phyloP scores from a whole-genome alignment of 2,113 vertebrate species.

The Silurus glanis region DNA sequence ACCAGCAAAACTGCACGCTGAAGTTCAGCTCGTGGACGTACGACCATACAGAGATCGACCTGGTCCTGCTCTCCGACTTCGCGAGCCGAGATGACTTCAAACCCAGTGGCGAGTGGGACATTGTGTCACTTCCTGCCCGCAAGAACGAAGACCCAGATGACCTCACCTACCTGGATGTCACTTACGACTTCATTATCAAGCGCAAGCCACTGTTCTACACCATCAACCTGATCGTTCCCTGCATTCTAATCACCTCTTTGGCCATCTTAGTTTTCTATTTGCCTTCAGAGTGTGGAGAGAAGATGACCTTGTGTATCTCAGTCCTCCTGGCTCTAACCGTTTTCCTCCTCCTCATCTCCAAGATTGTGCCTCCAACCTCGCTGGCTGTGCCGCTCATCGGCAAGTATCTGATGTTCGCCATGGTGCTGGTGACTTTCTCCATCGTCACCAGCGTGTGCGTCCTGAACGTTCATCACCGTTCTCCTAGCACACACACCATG shows the following conservation, averaged over 20 bases:
- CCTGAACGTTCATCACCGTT: conserved; percentile 78
- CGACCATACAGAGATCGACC: conserved; percentile 79
- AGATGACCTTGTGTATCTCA: conserved; percentile 80
- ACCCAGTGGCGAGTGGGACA: conserved; percentile 80
- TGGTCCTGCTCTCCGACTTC: conserved; percentile 74
- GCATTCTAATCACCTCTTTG: conserved; percentile 77
- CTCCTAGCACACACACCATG: conserved; percentile 81
- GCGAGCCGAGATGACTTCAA: conserved; percentile 80
- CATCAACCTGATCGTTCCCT: conserved; percentile 79
- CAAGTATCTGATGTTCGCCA: conserved; percentile 80
- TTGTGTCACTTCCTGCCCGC: conserved; percentile 76
- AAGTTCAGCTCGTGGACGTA: conserved; percentile 82
- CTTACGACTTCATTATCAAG: conserved; percentile 80
- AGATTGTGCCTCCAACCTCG: conserved; percentile 79
- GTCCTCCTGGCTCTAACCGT: conserved; percentile 79
- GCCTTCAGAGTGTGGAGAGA: conserved; percentile 80
- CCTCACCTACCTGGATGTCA: conserved; percentile 76
- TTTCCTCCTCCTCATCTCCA: conserved; percentile 81
- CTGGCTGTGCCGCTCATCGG: conserved; percentile 80
- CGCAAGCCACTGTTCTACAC: conserved; percentile 81
- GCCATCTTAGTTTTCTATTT: conserved; percentile 82
- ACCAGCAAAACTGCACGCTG: conserved; percentile 82
- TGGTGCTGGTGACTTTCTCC: conserved; percentile 81
- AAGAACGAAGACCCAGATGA: conserved; percentile 79
- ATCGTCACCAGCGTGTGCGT: conserved; percentile 81